Evolutionary conservation across 2,113 vertebrate species (phyloP), one percentile per base, ranked within the genome.

Genomic region (Zapornia atra): DNA sequence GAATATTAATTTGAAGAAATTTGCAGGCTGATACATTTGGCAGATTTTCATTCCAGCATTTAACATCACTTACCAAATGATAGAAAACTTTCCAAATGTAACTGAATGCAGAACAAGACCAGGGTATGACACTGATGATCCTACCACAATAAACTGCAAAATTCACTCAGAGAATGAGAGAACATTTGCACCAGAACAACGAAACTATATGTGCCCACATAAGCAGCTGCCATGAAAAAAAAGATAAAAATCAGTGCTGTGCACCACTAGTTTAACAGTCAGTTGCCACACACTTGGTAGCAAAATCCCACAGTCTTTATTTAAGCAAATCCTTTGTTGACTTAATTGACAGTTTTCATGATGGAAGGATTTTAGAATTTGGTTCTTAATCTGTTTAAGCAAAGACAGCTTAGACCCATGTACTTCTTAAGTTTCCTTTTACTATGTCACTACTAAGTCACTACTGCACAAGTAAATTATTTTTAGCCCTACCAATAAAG

Each of bases 31-130:
- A 90, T 78, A 73, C 31, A 61, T 70, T 92, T 83, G 88, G 92
- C 79, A 94, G 85, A 92, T 77, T 80, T 79, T 92, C 90, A 91
- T 79, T 94, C 61, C 84, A 94, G 87, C 60, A 50, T 86, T 88
- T 90, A 46, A 80, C 28, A 57, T 51, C 85, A 84, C 90, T 94
- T 94, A 94, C 56, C 88, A 94, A 96, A 44, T 11, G 38, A 92
- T 1, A 94, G 93, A 79, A 82, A 96, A 66, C 93, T 59, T 90
- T 15, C 79, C 94, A 86, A 83, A 79, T 81, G 66, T 93, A 93
- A 92, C 46, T 90, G 92, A 90, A 81, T 77, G 90, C 71, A 73
- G 86, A 86, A 72, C 68, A 94, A 89, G 79, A 75, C 82, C 96
- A 92, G 79, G 85, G 72, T 34, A 63, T 71, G 79, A 88, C 46